Evolutionary conservation across 2,888 invertebrate genomes (phyloP), one percentile per base, ranked within the genome.

Genomic region (Drosophila robusta): DNA sequence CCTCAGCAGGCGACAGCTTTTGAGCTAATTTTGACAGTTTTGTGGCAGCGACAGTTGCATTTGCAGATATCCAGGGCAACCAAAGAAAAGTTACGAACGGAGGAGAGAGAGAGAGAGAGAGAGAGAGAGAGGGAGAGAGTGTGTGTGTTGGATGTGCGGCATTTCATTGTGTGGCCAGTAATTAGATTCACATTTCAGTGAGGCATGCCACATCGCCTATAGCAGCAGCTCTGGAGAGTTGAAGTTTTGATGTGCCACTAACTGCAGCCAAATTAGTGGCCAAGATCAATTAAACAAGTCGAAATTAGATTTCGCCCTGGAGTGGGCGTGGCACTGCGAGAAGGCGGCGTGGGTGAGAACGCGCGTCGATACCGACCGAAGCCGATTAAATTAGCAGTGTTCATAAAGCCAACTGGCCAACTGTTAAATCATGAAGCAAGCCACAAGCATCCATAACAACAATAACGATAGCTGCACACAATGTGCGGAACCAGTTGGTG

Each of bases 341-440:
- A 3, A 3, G 22, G 22, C 4, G 22, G 22, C 0, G 22, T 4
- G 22, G 18, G 18, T 26, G 18, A 7, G 36, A 38, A 18, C 44
- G 42, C 44, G 29, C 9, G 8, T 29, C 29, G 39, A 41, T 58
- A 74, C 54, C 67, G 80, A 66, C 54, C 69, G 74, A 47, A 70
- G 68, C 74, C 86, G 77, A 78, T 82, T 78, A 87, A 90, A 90
- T 90, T 90, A 87, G 79, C 82, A 83, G 78, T 80, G 84, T 76
- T 77, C 86, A 89, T 83, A 84, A 87, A 85, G 78, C 81, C 78
- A 74, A 77, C 69, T 63, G 41, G 55, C 69, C 73, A 66, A 80
- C 80, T 88, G 83, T 80, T 73, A 82, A 86, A 83, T 82, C 73
- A 86, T 87, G 67, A 70, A 64, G 60, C 73, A 64, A 73, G 60